phyloP scores from a whole-genome alignment of 2,888 invertebrate species.

The Leucoptera coffeella region DNA sequence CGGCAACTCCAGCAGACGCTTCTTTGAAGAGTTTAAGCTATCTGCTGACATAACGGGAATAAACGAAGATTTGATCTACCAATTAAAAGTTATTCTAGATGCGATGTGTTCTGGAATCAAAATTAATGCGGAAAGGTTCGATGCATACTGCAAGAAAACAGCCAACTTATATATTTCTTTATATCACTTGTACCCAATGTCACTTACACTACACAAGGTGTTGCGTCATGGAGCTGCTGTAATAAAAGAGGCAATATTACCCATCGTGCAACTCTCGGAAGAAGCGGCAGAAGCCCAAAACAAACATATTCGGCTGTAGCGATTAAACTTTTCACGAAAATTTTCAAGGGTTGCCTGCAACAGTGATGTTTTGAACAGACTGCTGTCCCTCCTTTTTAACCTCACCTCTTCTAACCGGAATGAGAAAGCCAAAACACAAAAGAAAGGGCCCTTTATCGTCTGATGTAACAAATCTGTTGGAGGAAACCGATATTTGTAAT shows the following conservation, averaged over 20 bases:
- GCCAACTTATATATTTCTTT: background rate
- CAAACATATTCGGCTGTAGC: constrained; percentile 10
- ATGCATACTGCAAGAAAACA: background rate
- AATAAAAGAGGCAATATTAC: constrained; percentile 1
- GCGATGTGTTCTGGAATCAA: background rate
- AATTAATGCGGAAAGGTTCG: constrained; percentile 1
- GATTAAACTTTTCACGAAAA: constrained; percentile 10
- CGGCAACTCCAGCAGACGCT: constrained; percentile 8
- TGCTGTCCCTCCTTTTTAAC: too few relatives aligned
- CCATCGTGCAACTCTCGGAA: constrained; percentile 9
- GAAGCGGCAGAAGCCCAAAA: constrained; percentile 14
- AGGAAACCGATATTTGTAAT: too few relatives aligned
- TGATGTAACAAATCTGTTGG: too few relatives aligned
- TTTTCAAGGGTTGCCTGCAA: constrained; percentile 7
- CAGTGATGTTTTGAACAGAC: constrained; percentile 7
- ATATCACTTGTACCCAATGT: constrained; percentile 1
- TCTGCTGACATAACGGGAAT: constrained; percentile 12
- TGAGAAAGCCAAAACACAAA: constrained; percentile 4
- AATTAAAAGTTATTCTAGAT: background rate
- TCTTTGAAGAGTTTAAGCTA: constrained; percentile 9
- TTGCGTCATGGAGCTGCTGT: constrained; percentile 1
- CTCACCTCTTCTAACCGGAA: constrained; percentile 6
- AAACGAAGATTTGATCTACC: constrained; percentile 9
- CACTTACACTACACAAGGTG: constrained; percentile 2
- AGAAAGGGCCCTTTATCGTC: constrained; percentile 4